A percentile compares a stretch with the other conserved stretches of the same genome.
Evolutionary conservation across 2,888 invertebrate genomes (phyloP).

Genomic region (Anarsia innoxiella): DNA sequence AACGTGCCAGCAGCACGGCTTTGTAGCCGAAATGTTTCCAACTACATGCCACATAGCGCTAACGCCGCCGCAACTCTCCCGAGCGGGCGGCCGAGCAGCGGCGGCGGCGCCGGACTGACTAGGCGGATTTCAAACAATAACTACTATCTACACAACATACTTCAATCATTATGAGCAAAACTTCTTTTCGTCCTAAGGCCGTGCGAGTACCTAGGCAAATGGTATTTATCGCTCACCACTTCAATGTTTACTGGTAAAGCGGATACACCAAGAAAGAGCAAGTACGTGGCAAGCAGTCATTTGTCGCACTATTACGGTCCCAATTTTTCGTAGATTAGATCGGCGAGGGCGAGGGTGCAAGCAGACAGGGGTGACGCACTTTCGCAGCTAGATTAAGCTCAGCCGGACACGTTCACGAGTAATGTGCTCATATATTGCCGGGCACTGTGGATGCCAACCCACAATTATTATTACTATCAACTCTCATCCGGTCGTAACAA

Average conservation of each 20-base stretch:
- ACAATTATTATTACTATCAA: slow-evolving; percentile 51
- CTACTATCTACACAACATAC: slow-evolving; percentile 2
- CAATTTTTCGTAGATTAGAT: slow-evolving; percentile 25
- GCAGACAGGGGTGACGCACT: slow-evolving; percentile 62
- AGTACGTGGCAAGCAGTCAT: slow-evolving; percentile 4
- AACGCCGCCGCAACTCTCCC: slow-evolving; percentile 32
- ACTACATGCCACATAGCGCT: slow-evolving; percentile 43
- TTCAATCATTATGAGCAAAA: background rate
- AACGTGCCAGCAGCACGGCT: slow-evolving; percentile 60
- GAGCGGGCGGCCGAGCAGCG: too few relatives aligned
- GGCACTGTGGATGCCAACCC: slow-evolving; percentile 54
- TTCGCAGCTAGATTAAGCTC: slow-evolving; percentile 63
- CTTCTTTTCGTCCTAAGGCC: too few relatives aligned
- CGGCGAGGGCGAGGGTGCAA: slow-evolving; percentile 34
- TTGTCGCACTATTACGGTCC: slow-evolving; percentile 9
- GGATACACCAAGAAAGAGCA: too few relatives aligned
- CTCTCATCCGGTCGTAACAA: slow-evolving; percentile 18
- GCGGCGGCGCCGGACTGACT: slow-evolving; percentile 12
- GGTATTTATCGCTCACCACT: background rate
- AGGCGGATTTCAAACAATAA: slow-evolving; percentile 7
- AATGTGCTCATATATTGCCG: slow-evolving; percentile 72
- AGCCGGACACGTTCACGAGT: slow-evolving; percentile 68
- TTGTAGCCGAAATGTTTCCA: slow-evolving; percentile 61
- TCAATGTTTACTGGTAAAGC: too few relatives aligned
- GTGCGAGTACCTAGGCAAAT: too few relatives aligned